These are phyloP conservation scores for Meta bourneti DNA, from an alignment of 2,888 invertebrate genomes.

Conservation along the genomic window DNA sequence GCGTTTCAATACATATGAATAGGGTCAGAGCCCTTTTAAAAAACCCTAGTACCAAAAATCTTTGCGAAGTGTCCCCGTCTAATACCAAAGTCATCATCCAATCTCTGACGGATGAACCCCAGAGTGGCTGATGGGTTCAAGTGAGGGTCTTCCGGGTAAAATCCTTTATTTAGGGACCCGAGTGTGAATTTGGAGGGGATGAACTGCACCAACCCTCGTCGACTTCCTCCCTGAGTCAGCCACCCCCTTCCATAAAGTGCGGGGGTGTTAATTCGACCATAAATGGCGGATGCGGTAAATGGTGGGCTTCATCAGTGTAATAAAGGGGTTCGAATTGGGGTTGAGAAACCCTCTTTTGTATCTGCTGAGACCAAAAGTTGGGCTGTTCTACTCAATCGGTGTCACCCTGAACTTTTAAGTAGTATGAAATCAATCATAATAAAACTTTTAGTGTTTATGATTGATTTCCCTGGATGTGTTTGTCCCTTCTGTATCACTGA, in stretches of 20 bases:
- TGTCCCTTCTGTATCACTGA: too few species aligned
- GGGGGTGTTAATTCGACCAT: conserved; percentile 15
- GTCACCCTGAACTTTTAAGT: too few species aligned
- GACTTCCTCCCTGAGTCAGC: conserved; percentile 42
- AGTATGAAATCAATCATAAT: too few species aligned
- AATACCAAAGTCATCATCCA: too few species aligned
- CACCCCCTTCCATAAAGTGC: neutral
- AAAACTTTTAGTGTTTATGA: too few species aligned
- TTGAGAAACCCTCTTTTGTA: neutral
- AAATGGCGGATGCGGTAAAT: conserved; percentile 38
- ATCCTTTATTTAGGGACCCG: neutral
- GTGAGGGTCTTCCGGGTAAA: neutral
- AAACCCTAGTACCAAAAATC: too few species aligned
- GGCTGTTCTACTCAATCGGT: too few species aligned
- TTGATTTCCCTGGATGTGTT: too few species aligned
- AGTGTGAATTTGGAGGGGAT: neutral
- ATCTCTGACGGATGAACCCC: neutral
- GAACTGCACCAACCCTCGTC: neutral
- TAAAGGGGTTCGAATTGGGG: conserved; percentile 10
- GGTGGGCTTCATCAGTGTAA: conserved; percentile 25
- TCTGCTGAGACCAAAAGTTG: too few species aligned
- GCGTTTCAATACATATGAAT: too few species aligned
- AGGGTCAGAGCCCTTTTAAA: too few species aligned
- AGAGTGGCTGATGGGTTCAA: conserved; percentile 4
- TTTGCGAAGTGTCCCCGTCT: too few species aligned